phyloP scores from a whole-genome alignment of 37 sponge, comb jelly and placozoan genomes.

The Cladorhizidae sp. region DNA sequence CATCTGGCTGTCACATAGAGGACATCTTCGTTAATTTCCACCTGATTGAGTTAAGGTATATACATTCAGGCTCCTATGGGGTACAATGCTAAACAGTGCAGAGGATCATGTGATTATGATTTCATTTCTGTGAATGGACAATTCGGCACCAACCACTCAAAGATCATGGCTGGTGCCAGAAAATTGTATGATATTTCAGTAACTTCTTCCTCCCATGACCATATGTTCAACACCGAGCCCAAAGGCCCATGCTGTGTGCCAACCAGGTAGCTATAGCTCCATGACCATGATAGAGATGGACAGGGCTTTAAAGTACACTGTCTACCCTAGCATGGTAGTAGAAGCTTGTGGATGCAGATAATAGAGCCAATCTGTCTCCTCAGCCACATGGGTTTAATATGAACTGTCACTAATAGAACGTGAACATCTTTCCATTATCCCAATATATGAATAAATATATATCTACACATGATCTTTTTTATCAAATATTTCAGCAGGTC shows the following conservation, averaged over 20 bases:
- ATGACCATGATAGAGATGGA: neutral
- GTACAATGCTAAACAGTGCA: constrained; percentile 47
- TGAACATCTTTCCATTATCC: too few relatives aligned
- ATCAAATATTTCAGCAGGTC: too few relatives aligned
- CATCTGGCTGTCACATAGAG: too few relatives aligned
- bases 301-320: neutral
- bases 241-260: constrained; percentile 54
- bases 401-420: too few relatives aligned
- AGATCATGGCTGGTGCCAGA: constrained; percentile 41
- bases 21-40: too few relatives aligned
- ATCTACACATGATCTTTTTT: too few relatives aligned
- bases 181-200: neutral
- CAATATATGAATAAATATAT: too few relatives aligned
- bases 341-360: constrained; percentile 58
- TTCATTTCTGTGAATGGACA: neutral
- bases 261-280: constrained; percentile 29
- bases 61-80: constrained; percentile 4
- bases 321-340: constrained; percentile 33
- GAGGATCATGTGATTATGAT: constrained; percentile 29
- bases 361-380: too few relatives aligned
- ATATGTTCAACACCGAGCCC: neutral
- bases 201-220: too few relatives aligned
- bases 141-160: constrained; percentile 31
- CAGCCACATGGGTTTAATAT: too few relatives aligned
- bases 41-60: too few relatives aligned